phyloP scores from a whole-genome alignment of 1,140 invertebrate species.

The Drosophila pseudoananassae region DNA sequence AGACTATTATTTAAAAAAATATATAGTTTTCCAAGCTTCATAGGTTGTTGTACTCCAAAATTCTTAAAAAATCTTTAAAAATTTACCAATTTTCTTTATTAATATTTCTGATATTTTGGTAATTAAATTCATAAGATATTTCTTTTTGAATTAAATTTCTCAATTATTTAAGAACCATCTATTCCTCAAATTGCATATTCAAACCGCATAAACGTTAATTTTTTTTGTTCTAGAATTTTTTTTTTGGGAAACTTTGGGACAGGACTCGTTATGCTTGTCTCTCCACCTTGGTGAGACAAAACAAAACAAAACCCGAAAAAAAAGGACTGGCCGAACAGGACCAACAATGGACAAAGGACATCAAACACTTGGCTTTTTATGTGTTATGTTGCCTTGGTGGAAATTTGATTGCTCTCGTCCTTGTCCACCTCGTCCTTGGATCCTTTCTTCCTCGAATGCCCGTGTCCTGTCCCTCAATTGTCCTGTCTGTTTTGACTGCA shows the following conservation, averaged over 20 bases:
- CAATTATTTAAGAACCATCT: background rate
- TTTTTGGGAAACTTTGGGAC: slow-evolving; percentile 12
- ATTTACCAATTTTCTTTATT: no score
- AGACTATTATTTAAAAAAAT: no score
- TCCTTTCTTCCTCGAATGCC: slow-evolving; percentile 2
- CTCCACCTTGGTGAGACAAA: slow-evolving; percentile 6
- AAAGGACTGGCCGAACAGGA: background rate
- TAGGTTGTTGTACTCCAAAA: no score
- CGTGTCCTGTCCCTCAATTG: slow-evolving; percentile 21
- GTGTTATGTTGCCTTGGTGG: slow-evolving; percentile 46
- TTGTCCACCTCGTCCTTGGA: background rate
- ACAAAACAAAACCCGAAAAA: background rate
- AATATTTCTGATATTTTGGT: no score
- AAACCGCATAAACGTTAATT: slow-evolving; percentile 5
- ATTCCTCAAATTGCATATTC: background rate
- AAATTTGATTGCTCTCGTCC: slow-evolving; percentile 53
- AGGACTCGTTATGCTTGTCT: slow-evolving; percentile 9
- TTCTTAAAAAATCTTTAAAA: no score
- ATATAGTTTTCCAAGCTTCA: no score
- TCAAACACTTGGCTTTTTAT: slow-evolving; percentile 56
- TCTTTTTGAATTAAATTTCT: background rate
- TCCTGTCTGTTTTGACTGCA: slow-evolving; percentile 4
- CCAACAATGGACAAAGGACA: slow-evolving; percentile 48
- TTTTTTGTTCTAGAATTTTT: background rate
- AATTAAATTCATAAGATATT: no score